Conservation (phyloP, 2,888 invertebrate species). For the Dryadula phaetusa region DNA sequence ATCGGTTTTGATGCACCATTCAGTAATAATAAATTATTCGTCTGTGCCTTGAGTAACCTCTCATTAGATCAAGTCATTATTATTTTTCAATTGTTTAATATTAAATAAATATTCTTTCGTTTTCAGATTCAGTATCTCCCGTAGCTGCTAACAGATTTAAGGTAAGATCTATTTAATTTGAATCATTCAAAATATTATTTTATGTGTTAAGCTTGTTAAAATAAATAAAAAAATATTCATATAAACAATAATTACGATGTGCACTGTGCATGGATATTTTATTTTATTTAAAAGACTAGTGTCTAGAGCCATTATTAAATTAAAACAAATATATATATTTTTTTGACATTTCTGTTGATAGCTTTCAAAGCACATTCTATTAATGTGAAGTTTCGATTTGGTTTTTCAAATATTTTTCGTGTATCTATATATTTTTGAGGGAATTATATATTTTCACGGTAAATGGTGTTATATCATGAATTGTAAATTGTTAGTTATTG, state of each 20-base stretch:
- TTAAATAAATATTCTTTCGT: conserved; percentile 37
- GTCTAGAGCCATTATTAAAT: not conserved
- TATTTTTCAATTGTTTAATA: conserved; percentile 12
- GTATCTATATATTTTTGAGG: conserved; percentile 80
- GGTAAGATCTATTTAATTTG: conserved; percentile 50
- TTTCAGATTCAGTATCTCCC: conserved; percentile 52
- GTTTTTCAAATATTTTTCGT: conserved; percentile 80
- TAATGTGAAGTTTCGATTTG: conserved; percentile 75
- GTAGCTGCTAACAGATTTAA: conserved; percentile 48
- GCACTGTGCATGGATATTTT: not conserved
- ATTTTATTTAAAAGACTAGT: not conserved
- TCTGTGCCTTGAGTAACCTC: conserved; percentile 34
- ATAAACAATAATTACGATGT: not conserved
- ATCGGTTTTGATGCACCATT: conserved; percentile 62
- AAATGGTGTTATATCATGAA: conserved; percentile 81
- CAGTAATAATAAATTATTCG: conserved; percentile 46
- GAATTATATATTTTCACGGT: conserved; percentile 78
- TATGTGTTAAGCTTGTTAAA: no score
- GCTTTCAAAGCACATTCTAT: conserved; percentile 65
- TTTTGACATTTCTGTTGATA: conserved; percentile 60
- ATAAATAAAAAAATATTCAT: no score
- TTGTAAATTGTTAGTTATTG: conserved; percentile 66
- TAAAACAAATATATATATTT: conserved; percentile 3
- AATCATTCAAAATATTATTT: no score
- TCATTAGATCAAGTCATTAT: conserved; percentile 10